phyloP scores from a whole-genome alignment of 2,888 invertebrate genomes.

The Choreutis nemorana region DNA sequence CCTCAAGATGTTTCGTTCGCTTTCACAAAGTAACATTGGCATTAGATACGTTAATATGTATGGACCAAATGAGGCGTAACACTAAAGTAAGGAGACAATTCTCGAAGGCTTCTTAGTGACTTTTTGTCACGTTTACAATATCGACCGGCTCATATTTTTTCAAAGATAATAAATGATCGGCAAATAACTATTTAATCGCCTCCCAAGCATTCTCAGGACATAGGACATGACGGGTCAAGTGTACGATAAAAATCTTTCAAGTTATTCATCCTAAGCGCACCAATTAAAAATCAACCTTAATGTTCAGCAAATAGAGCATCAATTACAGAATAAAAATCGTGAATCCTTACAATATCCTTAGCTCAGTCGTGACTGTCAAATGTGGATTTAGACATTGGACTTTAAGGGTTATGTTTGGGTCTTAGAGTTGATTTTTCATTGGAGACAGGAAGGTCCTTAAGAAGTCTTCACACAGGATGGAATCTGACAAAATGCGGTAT shows the following conservation, averaged over 20 bases:
- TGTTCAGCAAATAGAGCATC: conserved; percentile 13
- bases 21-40: no score
- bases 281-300: conserved; percentile 14
- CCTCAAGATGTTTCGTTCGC: no score
- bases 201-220: conserved; percentile 53
- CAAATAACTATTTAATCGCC: conserved; percentile 37
- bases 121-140: no score
- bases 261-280: conserved; percentile 27
- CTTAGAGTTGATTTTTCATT: conserved; percentile 13
- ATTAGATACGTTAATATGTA: no score
- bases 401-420: conserved; percentile 13
- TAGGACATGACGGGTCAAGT: conserved; percentile 54
- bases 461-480: conserved; percentile 46
- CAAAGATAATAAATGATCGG: no score
- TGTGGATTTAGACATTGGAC: conserved; percentile 9
- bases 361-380: conserved; percentile 50
- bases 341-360: conserved; percentile 49
- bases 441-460: conserved; percentile 5
- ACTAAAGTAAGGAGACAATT: no score
- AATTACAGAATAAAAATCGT: conserved; percentile 16
- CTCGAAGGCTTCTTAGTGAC: no score
- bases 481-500: conserved; percentile 51
- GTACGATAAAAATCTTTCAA: conserved; percentile 51
- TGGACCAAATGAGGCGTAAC: no score
- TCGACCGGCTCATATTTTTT: no score